phyloP scores from a whole-genome alignment of 1,140 invertebrate genomes.

The Bradysia coprophila region DNA sequence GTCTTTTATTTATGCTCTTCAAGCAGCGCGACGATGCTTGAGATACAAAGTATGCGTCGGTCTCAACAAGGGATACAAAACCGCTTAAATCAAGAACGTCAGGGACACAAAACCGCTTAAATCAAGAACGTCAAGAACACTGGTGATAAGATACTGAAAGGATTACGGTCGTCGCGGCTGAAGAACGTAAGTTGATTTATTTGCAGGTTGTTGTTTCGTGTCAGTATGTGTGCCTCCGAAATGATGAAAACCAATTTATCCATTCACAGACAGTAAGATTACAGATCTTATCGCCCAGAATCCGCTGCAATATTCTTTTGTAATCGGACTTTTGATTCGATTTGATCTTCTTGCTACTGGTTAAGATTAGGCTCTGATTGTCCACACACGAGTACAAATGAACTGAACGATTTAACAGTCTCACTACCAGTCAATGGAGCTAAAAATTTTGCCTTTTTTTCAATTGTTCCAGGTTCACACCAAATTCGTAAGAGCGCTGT shows the following conservation, averaged over 20 bases:
- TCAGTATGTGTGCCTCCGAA: too few relatives aligned
- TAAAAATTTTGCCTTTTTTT: too few relatives aligned
- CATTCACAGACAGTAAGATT: conserved; percentile 7
- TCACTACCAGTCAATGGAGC: too few relatives aligned
- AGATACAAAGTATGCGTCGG: conserved; percentile 79
- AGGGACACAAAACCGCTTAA: conserved; percentile 82
- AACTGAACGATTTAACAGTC: too few relatives aligned
- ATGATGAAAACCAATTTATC: conserved; percentile 7
- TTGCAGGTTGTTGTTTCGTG: too few relatives aligned
- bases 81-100: conserved; percentile 69
- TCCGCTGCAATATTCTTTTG: conserved; percentile 5
- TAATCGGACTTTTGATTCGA: too few relatives aligned
- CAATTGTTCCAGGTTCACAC: conserved; percentile 68
- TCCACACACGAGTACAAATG: too few relatives aligned
- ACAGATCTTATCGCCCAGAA: too few relatives aligned
- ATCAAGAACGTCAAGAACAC: conserved; percentile 52
- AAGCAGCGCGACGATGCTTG: conserved; percentile 18
- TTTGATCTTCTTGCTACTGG: too few relatives aligned
- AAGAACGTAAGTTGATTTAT: conserved; percentile 92
- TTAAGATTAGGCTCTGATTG: too few relatives aligned
- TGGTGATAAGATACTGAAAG: conserved; percentile 45
- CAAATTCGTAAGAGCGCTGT: conserved; percentile 89
- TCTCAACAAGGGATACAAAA: conserved; percentile 85
- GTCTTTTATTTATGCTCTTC: not conserved
- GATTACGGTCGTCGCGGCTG: conserved; percentile 61